Conservation (phyloP, 2,113 vertebrate genomes). For the Seriola dumerili region DNA sequence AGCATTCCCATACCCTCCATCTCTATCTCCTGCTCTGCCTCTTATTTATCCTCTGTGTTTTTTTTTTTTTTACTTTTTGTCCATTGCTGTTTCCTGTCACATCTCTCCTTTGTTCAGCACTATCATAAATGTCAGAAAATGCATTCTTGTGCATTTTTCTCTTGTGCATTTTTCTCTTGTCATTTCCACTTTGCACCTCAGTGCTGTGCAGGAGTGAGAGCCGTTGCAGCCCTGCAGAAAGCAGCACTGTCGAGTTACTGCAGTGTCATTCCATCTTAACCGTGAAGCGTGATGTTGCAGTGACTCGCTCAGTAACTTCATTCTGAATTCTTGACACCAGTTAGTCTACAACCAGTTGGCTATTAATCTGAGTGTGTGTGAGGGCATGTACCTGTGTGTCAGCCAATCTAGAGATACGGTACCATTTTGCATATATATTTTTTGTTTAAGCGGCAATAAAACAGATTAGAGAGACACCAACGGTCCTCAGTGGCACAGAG, state of each 20-base stretch:
- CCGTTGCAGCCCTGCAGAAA: background rate
- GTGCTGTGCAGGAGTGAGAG: background rate
- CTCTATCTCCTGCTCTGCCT: slow-evolving; percentile 3
- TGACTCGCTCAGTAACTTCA: background rate
- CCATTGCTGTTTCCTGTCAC: background rate
- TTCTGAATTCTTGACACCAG: background rate
- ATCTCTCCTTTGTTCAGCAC: background rate
- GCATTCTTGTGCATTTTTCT: background rate
- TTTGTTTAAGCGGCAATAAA: background rate
- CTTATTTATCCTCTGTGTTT: background rate
- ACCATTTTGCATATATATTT: slow-evolving; percentile 43
- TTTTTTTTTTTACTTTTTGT: background rate
- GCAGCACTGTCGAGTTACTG: background rate
- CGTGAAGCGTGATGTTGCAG: background rate
- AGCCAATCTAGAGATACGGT: slow-evolving; percentile 35
- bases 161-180: too few species aligned
- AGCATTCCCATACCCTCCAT: slow-evolving; percentile 60
- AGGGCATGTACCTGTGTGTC: background rate
- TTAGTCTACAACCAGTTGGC: background rate
- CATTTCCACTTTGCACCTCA: background rate
- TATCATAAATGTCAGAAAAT: background rate
- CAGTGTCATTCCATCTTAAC: background rate
- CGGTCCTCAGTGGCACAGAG: background rate
- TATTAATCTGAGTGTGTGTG: slow-evolving; percentile 32
- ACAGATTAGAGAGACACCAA: background rate